Percentiles rank a stretch among this genome's conserved stretches.
Evolutionary conservation across 2,113 vertebrate species (phyloP).

Genomic region (Tenebrosternarchus preto): DNA sequence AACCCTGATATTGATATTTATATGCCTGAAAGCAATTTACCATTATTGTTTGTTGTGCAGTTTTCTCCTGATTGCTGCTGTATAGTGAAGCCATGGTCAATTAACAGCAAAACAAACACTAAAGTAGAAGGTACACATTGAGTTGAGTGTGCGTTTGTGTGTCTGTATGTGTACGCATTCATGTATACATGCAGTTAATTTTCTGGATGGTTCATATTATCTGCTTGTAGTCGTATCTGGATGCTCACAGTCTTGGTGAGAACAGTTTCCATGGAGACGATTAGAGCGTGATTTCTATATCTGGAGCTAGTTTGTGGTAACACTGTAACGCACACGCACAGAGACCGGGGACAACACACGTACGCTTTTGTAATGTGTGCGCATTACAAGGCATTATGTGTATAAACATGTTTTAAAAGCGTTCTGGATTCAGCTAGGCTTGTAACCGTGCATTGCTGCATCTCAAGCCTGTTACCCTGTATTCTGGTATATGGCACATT

Average conservation of each 20-base stretch:
- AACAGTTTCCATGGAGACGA: slow-evolving; percentile 47
- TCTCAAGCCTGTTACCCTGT: not conserved
- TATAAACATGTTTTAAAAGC: too few species aligned
- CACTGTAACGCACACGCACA: slow-evolving; percentile 8
- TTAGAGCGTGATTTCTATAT: slow-evolving; percentile 40
- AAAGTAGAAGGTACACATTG: not conserved
- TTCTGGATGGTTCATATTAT: slow-evolving; percentile 50
- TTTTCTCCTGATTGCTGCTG: not conserved
- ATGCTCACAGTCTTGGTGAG: slow-evolving; percentile 27
- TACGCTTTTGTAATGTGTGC: not conserved
- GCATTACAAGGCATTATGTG: not conserved
- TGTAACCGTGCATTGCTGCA: not conserved
- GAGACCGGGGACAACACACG: not conserved
- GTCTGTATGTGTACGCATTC: not conserved
- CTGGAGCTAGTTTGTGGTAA: slow-evolving; percentile 27
- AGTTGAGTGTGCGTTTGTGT: not conserved
- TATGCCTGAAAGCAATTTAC: slow-evolving; percentile 23
- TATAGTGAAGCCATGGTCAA: slow-evolving; percentile 1
- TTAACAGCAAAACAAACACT: slow-evolving; percentile 16
- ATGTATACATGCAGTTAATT: slow-evolving; percentile 11
- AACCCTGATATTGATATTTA: slow-evolving; percentile 1
- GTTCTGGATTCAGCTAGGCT: too few species aligned
- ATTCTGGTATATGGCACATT: too few species aligned
- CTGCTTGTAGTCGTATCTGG: slow-evolving; percentile 36
- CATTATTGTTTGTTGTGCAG: not conserved